Evolutionary conservation across 2,888 invertebrate species (phyloP).

Genomic region (Cryptophagus acutangulus): DNA sequence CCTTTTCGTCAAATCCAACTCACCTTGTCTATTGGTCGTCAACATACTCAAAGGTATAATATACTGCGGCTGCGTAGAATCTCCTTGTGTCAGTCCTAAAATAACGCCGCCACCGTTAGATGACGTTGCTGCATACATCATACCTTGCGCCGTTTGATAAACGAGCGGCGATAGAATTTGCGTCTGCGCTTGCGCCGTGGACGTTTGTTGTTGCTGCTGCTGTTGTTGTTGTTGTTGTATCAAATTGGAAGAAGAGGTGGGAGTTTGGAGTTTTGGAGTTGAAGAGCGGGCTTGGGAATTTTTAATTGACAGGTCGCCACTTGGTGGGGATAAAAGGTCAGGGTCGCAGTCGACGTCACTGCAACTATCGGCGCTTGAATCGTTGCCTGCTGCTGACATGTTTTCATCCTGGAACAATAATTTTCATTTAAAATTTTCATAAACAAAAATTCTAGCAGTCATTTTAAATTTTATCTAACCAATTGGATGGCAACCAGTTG

Average conservation of each 20-base stretch:
- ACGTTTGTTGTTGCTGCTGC: conserved; percentile 7
- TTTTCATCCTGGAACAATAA: conserved; percentile 44
- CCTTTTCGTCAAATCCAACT: conserved; percentile 40
- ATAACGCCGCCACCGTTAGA: conserved; percentile 49
- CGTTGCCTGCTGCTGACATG: conserved; percentile 44
- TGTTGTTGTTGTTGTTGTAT: conserved; percentile 12
- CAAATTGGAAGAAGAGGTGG: conserved; percentile 4
- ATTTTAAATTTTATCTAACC: too few species aligned
- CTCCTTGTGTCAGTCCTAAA: conserved; percentile 44
- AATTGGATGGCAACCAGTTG: too few species aligned
- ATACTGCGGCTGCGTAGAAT: conserved; percentile 55
- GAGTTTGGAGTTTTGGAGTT: conserved; percentile 13
- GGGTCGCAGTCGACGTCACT: conserved; percentile 39
- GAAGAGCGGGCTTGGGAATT: too few species aligned
- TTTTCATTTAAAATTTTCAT: conserved; percentile 14
- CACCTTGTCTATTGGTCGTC: conserved; percentile 46
- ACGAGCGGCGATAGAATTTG: conserved; percentile 40
- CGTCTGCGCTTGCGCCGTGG: conserved; percentile 21
- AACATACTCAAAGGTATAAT: conserved; percentile 68
- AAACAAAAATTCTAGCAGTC: too few species aligned
- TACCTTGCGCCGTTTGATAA: conserved; percentile 49
- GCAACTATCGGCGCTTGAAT: conserved; percentile 45
- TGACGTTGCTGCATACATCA: conserved; percentile 49
- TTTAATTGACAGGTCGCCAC: conserved; percentile 27
- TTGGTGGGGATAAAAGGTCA: conserved; percentile 29